A percentile compares a stretch with the other conserved stretches of the same genome.
Evolutionary conservation across 2,113 vertebrate genomes (phyloP).

Genomic region (Gorsachius goisagi): DNA sequence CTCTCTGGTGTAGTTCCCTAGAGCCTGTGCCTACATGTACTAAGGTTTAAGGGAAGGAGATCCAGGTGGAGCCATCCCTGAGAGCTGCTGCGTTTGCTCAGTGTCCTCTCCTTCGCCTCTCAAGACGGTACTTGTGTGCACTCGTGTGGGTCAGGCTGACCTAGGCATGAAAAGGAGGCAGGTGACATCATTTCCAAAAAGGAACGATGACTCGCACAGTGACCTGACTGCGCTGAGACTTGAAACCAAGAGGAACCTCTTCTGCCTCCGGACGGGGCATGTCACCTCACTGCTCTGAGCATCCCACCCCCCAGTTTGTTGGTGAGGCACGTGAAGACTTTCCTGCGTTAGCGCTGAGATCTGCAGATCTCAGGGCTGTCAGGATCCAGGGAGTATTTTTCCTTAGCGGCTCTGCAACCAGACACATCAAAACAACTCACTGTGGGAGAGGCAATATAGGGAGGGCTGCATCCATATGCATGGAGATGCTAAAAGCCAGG

Average conservation of each 20-base stretch:
- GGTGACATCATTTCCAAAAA: background rate
- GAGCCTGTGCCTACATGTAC: background rate
- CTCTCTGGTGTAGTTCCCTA: background rate
- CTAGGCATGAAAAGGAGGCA: background rate
- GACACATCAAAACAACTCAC: background rate
- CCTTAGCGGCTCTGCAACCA: background rate
- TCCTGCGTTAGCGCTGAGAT: background rate
- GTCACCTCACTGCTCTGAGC: background rate
- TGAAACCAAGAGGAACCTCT: background rate
- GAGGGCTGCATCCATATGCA: background rate
- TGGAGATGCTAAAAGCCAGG: background rate
- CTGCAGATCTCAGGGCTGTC: background rate
- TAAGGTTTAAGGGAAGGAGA: background rate
- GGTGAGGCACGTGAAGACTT: background rate
- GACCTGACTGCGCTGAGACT: background rate
- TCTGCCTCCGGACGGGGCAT: background rate
- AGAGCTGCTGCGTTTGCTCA: background rate
- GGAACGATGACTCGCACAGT: accelerated
- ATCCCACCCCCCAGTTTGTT: background rate
- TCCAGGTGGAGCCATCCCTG: background rate
- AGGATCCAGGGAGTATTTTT: background rate
- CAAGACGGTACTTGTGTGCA: background rate
- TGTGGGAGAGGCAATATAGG: background rate
- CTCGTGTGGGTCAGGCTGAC: background rate
- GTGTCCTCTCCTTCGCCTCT: background rate